Evolutionary conservation across 2,888 invertebrate species (phyloP), one percentile per base, ranked within the genome.

Genomic region (Heliconius aoede): DNA sequence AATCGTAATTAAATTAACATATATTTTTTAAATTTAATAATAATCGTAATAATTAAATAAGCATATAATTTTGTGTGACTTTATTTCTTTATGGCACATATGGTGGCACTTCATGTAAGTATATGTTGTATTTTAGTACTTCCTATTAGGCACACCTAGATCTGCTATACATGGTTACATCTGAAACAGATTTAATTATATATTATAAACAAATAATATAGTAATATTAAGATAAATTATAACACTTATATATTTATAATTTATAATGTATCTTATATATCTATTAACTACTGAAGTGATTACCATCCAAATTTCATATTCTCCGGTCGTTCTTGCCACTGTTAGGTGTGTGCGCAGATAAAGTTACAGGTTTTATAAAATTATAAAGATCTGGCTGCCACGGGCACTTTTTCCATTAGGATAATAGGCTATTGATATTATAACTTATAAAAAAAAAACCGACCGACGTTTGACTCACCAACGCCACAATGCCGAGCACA

Each of bases 401-500:
- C 11, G 11, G 11, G 36, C 11, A 11, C 36, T 30, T 30, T 30
- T 3, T 30, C 36, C 36, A 46, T 15, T 46, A 46, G 4, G 4
- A 18, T 0, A 18, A 46, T 46, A 21, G 28, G 21, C 1, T 8
- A 1, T 62, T 21, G 21, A 21, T 30, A 21, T n/a, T 5, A 30
- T 3, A 30, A 62, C 4, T 28, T 5, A 61, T 5, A 28, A 36
- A n/a, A 13, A 64, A n/a, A n/a, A n/a, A n/a, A n/a, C n/a, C n/a
- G n/a, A n/a, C n/a, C n/a, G n/a, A n/a, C n/a, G n/a, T n/a, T n/a
- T n/a, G n/a, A 76, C 85, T 83, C 78, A 85, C 85, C 81, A 68
- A 82, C 75, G 71, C 86, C 86, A 80, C 86, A 86, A 68, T 69
- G 26, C 72, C 78, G 77, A 11, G 82, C 82, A 73, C 82, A 83